These are phyloP conservation scores for Edolisoma coerulescens DNA, from an alignment of 2,113 vertebrate species.

Conservation along the genomic window DNA sequence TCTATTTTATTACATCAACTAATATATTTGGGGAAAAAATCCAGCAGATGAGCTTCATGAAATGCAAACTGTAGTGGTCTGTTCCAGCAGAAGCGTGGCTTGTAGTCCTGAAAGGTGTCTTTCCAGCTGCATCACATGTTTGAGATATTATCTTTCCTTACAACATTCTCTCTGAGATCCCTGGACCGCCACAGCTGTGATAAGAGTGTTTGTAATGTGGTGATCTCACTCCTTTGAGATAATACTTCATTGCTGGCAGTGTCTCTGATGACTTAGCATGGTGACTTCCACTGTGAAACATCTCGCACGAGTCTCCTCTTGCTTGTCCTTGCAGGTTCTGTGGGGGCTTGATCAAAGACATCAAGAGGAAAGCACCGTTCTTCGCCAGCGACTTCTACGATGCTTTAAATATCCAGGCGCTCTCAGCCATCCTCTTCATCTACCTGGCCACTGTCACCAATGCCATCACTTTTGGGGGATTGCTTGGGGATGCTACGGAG, in stretches of 20 bases:
- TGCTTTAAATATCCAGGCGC: conserved; percentile 90
- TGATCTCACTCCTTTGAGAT: not conserved
- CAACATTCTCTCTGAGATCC: not conserved
- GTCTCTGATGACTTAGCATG: not conserved
- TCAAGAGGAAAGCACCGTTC: conserved; percentile 94
- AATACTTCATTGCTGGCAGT: not conserved
- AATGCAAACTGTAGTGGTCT: not conserved
- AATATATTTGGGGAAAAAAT: not conserved
- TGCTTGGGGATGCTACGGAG: conserved; percentile 95
- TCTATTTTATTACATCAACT: not conserved
- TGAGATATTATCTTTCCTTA: not conserved
- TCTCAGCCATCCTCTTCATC: conserved; percentile 95
- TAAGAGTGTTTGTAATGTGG: not conserved
- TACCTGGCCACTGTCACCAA: conserved; percentile 98
- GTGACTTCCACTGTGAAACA: not conserved
- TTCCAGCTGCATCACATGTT: not conserved
- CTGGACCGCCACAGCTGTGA: not conserved
- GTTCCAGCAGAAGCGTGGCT: not conserved
- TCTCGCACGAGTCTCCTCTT: not conserved
- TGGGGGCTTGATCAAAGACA: conserved; percentile 93
- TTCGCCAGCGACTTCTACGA: conserved; percentile 94
- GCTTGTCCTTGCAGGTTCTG: conserved; percentile 80
- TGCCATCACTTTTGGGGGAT: conserved; percentile 95
- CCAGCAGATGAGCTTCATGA: not conserved
- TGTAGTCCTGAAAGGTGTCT: not conserved